Evolutionary conservation across 2,113 vertebrate genomes (phyloP).

Genomic region (Hippocampus guttulatus): DNA sequence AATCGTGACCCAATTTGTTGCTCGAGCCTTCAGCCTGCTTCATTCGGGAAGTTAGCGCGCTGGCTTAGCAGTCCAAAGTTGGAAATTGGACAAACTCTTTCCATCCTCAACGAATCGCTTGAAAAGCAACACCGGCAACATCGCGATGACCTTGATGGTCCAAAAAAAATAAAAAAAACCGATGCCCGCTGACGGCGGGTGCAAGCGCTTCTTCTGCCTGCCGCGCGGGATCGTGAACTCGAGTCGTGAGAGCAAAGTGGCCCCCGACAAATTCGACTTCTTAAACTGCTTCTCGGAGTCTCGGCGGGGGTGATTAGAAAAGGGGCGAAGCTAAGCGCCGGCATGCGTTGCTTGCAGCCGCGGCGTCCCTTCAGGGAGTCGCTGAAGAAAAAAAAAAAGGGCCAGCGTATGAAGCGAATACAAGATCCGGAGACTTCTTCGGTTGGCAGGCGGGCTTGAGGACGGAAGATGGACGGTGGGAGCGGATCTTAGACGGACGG

Average conservation of each 20-base stretch:
- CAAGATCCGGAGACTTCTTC: background rate
- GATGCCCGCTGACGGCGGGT: background rate
- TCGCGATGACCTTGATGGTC: too few relatives aligned
- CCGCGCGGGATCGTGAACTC: conserved; percentile 34
- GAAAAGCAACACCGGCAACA: too few relatives aligned
- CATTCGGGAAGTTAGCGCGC: background rate
- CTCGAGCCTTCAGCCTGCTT: background rate
- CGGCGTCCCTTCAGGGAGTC: background rate
- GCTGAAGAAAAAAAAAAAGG: too few relatives aligned
- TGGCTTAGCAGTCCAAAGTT: background rate
- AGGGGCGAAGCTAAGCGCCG: conserved; percentile 27
- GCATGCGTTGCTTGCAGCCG: conserved; percentile 19
- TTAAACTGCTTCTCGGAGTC: conserved; percentile 31
- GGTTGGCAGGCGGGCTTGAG: background rate
- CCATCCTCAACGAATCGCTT: background rate
- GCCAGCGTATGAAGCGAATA: background rate
- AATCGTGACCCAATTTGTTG: background rate
- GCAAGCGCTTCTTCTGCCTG: conserved; percentile 35
- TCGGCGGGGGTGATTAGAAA: conserved; percentile 70
- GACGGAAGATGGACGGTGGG: background rate
- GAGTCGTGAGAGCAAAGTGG: conserved; percentile 45
- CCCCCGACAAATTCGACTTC: conserved; percentile 55
- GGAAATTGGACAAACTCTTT: background rate
- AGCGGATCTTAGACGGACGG: too few relatives aligned
- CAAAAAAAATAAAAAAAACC: too few relatives aligned